Evolutionary conservation across 2,797 vertebrate genomes (phyloP).

Genomic region (Alosa sapidissima): DNA sequence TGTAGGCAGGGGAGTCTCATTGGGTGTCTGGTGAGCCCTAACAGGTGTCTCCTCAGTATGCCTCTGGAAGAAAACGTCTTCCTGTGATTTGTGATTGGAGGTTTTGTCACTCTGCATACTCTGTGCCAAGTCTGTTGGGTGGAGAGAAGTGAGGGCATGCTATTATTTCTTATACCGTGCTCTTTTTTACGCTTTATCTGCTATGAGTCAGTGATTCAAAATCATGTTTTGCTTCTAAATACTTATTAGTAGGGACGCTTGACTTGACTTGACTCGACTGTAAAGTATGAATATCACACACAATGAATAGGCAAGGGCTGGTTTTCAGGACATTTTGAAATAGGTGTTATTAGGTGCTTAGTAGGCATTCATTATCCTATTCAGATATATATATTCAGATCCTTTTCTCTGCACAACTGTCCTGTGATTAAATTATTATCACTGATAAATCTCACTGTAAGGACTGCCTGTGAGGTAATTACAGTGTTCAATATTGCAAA

Average conservation of each 20-base stretch:
- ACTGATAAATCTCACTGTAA: slow-evolving; percentile 1
- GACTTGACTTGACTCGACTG: background rate
- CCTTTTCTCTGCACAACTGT: background rate
- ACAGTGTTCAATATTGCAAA: slow-evolving; percentile 27
- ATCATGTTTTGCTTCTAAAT: background rate
- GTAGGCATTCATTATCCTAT: background rate
- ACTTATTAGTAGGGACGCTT: background rate
- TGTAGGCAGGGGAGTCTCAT: slow-evolving; percentile 12
- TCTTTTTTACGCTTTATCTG: background rate
- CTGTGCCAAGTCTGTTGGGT: background rate
- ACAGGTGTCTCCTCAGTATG: slow-evolving; percentile 22
- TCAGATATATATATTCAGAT: background rate
- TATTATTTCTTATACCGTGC: background rate
- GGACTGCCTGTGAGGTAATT: background rate
- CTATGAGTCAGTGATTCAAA: background rate
- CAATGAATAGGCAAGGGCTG: background rate
- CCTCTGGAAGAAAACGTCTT: background rate
- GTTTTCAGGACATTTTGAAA: slow-evolving; percentile 4
- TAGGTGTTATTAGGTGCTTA: background rate
- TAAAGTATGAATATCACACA: background rate
- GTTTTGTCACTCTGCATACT: background rate
- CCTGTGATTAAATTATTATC: slow-evolving; percentile 23
- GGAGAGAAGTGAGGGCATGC: background rate
- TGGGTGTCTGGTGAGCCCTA: background rate
- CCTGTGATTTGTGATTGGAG: slow-evolving; percentile 13